Evolutionary conservation across 2,888 invertebrate species (phyloP).

Genomic region (Cabera pusaria): DNA sequence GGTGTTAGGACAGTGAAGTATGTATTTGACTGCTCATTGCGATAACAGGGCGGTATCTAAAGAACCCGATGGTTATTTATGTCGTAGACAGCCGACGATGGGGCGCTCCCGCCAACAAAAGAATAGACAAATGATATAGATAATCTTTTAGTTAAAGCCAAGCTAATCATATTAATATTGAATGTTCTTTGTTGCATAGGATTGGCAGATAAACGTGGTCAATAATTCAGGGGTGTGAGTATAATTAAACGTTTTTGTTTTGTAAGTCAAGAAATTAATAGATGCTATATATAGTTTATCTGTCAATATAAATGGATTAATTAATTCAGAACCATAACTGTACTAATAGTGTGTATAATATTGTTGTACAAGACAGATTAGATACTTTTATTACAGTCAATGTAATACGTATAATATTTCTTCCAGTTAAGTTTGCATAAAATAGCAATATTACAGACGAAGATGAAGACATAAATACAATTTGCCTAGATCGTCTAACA

Average conservation of each 20-base stretch:
- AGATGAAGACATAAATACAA: conserved; percentile 24
- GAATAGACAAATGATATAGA: conserved; percentile 75
- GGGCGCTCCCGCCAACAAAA: conserved; percentile 64
- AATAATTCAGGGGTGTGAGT: not conserved
- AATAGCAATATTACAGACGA: conserved; percentile 4
- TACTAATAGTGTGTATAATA: no score
- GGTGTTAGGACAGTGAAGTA: conserved; percentile 1
- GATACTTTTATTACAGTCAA: no score
- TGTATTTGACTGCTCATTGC: conserved; percentile 30
- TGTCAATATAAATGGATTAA: no score
- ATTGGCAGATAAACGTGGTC: conserved; percentile 3
- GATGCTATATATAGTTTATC: no score
- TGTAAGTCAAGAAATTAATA: no score
- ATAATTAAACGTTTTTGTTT: no score
- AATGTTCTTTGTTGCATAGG: conserved; percentile 9
- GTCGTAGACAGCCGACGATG: conserved; percentile 56
- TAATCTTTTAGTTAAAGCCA: conserved; percentile 58
- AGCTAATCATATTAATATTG: conserved; percentile 23
- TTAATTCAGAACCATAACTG: no score
- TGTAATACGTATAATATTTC: no score
- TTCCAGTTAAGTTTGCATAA: conserved; percentile 6
- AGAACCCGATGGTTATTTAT: conserved; percentile 78
- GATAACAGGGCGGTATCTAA: conserved; percentile 75
- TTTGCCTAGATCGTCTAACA: conserved; percentile 11
- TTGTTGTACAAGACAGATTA: no score